Percentiles rank a stretch among this genome's conserved stretches.
Conservation (phyloP, 2,888 invertebrate genomes). For the Agonopterix subpropinquella region DNA sequence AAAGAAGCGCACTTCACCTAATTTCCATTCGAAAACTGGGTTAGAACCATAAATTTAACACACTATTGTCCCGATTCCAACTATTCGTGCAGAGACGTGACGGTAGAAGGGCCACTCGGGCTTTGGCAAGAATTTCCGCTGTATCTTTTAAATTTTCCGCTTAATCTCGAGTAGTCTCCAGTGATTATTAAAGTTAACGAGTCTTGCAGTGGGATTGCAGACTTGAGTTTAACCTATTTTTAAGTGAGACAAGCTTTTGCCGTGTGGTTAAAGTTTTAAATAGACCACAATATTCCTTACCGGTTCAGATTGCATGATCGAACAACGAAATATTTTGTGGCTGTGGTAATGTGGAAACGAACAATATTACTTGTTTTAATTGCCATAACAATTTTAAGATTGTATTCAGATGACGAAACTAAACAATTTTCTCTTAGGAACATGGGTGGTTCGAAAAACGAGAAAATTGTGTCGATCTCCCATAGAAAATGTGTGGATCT, state of each 20-base stretch:
- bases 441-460: too few relatives aligned
- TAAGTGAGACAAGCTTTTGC: background rate
- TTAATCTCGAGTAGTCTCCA: conserved; percentile 52
- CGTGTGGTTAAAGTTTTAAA: background rate
- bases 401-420: too few relatives aligned
- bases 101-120: conserved; percentile 41
- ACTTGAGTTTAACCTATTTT: conserved; percentile 1
- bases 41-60: conserved; percentile 41
- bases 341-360: too few relatives aligned
- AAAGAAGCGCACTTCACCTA: background rate
- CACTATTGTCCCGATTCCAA: conserved; percentile 27
- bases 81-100: conserved; percentile 27
- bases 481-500: too few relatives aligned
- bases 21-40: conserved; percentile 17
- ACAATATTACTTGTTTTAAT: too few relatives aligned
- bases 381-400: too few relatives aligned
- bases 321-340: too few relatives aligned
- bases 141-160: conserved; percentile 66
- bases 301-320: too few relatives aligned
- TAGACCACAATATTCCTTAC: background rate
- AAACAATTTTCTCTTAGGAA: too few relatives aligned
- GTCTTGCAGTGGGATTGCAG: conserved; percentile 9
- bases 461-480: too few relatives aligned
- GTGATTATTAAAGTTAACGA: conserved; percentile 67
- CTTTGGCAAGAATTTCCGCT: conserved; percentile 64